Evolutionary conservation across 2,113 vertebrate genomes (phyloP).

Genomic region (Dunckerocampus dactyliophorus): DNA sequence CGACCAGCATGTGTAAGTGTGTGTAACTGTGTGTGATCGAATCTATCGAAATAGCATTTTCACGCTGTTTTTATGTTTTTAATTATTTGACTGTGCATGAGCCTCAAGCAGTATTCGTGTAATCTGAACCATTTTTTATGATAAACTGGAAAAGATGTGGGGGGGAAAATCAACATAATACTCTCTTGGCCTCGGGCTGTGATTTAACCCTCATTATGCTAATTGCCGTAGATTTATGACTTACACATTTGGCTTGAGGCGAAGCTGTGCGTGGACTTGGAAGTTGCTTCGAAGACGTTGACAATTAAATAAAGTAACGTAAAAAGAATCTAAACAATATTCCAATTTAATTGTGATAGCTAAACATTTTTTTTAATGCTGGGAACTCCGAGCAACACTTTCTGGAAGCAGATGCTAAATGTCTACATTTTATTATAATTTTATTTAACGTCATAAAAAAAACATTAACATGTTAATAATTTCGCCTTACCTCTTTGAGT

Average conservation of each 20-base stretch:
- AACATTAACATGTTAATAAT: not conserved
- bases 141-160: not conserved
- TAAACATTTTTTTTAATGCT: too few relatives aligned
- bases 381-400: too few relatives aligned
- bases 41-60: conserved; percentile 20
- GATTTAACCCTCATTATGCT: conserved; percentile 72
- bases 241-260: conserved; percentile 42
- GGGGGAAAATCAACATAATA: conserved; percentile 22
- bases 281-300: not conserved
- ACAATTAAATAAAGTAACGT: too few relatives aligned
- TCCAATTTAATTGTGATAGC: too few relatives aligned
- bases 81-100: conserved; percentile 14
- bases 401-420: too few relatives aligned
- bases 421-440: too few relatives aligned
- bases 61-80: not conserved
- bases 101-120: conserved; percentile 31
- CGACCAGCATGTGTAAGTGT: conserved; percentile 18
- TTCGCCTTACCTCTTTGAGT: conserved; percentile 37
- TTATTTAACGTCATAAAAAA: not conserved
- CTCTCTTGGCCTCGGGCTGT: conserved; percentile 37
- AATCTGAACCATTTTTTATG: conserved; percentile 26
- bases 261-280: conserved; percentile 2
- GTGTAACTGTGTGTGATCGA: conserved; percentile 3
- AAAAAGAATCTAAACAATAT: too few relatives aligned
- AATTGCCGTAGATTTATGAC: conserved; percentile 66